These are phyloP conservation scores for Elephantulus edwardii DNA, from an alignment of 2,113 vertebrate genomes.

Conservation along the genomic window DNA sequence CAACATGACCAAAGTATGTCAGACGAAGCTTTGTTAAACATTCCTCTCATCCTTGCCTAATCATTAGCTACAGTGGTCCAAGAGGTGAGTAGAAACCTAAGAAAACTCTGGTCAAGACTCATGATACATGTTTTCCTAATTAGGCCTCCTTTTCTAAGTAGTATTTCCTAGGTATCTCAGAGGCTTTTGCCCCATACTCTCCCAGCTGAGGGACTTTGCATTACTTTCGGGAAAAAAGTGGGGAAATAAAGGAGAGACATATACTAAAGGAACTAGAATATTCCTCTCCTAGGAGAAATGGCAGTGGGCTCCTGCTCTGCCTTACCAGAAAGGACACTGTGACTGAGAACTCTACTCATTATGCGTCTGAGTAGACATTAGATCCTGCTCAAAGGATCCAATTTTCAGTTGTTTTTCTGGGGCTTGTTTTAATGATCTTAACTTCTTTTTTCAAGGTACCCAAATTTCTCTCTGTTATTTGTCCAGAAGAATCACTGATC, in stretches of 20 bases:
- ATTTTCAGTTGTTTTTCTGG: constrained; percentile 12
- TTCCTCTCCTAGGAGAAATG: neutral
- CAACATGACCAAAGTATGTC: no score
- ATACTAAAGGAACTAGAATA: neutral
- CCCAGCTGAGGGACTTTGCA: neutral
- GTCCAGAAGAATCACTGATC: constrained; percentile 90
- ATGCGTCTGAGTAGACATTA: neutral
- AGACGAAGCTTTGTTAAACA: constrained; percentile 21
- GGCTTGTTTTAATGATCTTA: constrained; percentile 35
- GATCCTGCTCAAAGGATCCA: neutral
- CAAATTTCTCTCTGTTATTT: constrained; percentile 86
- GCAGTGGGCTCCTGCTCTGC: neutral
- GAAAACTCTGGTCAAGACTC: neutral
- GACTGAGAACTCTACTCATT: neutral
- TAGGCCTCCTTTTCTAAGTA: neutral
- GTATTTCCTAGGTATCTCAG: neutral
- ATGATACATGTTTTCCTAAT: neutral
- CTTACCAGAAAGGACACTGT: neutral
- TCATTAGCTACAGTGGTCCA: neutral
- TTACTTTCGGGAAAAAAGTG: neutral
- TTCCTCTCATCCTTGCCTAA: neutral
- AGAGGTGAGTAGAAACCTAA: neutral
- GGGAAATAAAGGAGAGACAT: neutral
- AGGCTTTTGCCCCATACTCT: neutral
- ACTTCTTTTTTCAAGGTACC: constrained; percentile 86